Base-by-base conservation (phyloP, 2,797 vertebrate species). In the Helicolenus hilgendorfi region DNA sequence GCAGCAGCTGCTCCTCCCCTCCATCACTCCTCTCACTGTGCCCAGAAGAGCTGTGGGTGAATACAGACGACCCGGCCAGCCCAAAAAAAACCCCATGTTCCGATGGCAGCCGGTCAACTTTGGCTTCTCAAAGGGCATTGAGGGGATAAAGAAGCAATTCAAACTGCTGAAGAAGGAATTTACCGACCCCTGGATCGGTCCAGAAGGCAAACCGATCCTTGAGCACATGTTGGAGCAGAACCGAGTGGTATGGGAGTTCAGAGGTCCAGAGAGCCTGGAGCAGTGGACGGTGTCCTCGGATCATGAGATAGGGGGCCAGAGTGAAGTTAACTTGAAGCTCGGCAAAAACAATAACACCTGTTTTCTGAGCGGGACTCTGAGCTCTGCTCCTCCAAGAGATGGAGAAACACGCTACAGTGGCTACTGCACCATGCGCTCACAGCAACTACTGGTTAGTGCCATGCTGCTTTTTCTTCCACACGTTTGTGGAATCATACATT, bases 371-470 rank as follows among this genome's bases (percentile, higher is more conserved):
- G 99, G 99, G 59, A 98, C 94, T 7, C 97, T 99, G 83, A 97
- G 92, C 72, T 98, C 98, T 0, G 93, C 93, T 18, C 96, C 96
- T 0, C 99, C 99, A 2, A 97, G 84, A 24, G 99, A 99, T 2
- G 99, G 99, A 63, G 98, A 99, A 69, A 99, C 98, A 0, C 95
- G 95, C 33, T 98, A 98, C 93, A 99, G 99, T 35, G 99, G 99
- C 24, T 99, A 99, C 92, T 99, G 98, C 91, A 96, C 97, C 0
- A 86, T 99, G 95, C 96, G 96, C 73, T 97, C 98, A 55, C 97
- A 95, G 80, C 96, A 96, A 1, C 94, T 5, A 0, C 78, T 95
- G 98, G 99, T 99, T 8, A 91, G 98, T 88, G 5, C 3, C 8
- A 2, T 11, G 11, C 11, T 29, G 26, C 24, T 35, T 53, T 6